Evolutionary conservation across 2,888 invertebrate genomes (phyloP).

Genomic region (Altica lythri): DNA sequence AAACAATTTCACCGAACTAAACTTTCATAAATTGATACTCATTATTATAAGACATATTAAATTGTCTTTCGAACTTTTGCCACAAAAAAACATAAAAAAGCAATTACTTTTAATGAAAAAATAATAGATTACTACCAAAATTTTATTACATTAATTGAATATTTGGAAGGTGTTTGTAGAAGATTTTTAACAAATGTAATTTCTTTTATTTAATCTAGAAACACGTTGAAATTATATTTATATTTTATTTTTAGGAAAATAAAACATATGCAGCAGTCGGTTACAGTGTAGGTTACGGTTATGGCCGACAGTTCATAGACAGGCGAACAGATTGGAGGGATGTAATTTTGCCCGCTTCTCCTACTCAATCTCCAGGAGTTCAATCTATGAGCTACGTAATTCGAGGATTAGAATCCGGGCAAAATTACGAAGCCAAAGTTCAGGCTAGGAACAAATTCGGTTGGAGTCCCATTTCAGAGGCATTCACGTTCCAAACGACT

Average conservation of each 20-base stretch:
- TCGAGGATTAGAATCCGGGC: conserved; percentile 66
- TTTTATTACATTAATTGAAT: too few species aligned
- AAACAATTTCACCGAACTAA: too few species aligned
- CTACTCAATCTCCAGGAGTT: conserved; percentile 58
- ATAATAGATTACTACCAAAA: too few species aligned
- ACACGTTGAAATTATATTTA: not conserved
- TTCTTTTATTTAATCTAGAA: too few species aligned
- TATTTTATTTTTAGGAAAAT: conserved; percentile 47
- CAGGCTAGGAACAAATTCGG: conserved; percentile 70
- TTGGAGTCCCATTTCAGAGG: conserved; percentile 68
- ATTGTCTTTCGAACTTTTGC: too few species aligned
- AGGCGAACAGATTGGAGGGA: conserved; percentile 63
- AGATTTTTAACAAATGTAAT: too few species aligned
- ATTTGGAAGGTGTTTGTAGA: too few species aligned
- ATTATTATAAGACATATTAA: too few species aligned
- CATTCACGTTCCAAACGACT: conserved; percentile 67
- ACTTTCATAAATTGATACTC: too few species aligned
- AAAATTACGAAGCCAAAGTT: conserved; percentile 70
- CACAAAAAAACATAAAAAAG: too few species aligned
- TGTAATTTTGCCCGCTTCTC: conserved; percentile 61
- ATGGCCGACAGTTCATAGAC: conserved; percentile 52
- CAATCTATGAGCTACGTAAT: conserved; percentile 71
- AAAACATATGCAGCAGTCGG: conserved; percentile 49
- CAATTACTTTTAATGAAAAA: too few species aligned
- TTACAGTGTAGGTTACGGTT: conserved; percentile 49